Base-by-base conservation (phyloP, 2,113 vertebrate species). In the Dicerorhinus sumatrensis region DNA sequence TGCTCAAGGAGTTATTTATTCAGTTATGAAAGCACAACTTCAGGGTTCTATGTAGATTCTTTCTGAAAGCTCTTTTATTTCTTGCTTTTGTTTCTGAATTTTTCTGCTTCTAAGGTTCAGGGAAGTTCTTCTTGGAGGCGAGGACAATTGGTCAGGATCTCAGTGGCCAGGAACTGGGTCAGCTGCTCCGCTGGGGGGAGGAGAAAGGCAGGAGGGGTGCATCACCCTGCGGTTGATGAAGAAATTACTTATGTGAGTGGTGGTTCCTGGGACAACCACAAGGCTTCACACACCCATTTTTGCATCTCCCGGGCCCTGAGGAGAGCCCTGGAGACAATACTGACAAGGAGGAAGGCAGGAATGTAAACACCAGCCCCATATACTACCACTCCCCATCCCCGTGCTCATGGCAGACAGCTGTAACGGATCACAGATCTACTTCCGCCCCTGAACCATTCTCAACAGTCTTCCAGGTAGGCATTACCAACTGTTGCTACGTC, bases 1-100 rank as follows among this genome's bases (percentile, higher is more conserved):
- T 98, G 98, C 98, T 99, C 95, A 97, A 99, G 97, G 98, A 99
- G 96, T 98, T 98, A 98, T 98, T 98, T 98, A 98, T 98, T 98
- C 98, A 96, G 96, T 98, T 98, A 97, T 88, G 97, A 98, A 98
- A 96, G 94, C 98, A 85, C 58, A 97, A 85, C 70, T 98, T 98
- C 95, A 97, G 97, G 90, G 75, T 65, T 97, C 58, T 89, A 2
- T 94, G 77, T 81, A 95, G 60, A 96, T 62, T 48, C 70, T 84
- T 96, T 96, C 91, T 95, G 98, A 97, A 84, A 63, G 27, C 91
- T 93, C 96, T 98, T 98, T 96, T 79, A 97, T 97, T 95, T 94
- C 97, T 97, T 16, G 18, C 62, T 89, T 98, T 96, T 92, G n/a
- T 84, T 85, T 96, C 95, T 83, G 85, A 25, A 90, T 95, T 96